Conservation (phyloP, 2,888 invertebrate species). For the Ormia ochracea region DNA sequence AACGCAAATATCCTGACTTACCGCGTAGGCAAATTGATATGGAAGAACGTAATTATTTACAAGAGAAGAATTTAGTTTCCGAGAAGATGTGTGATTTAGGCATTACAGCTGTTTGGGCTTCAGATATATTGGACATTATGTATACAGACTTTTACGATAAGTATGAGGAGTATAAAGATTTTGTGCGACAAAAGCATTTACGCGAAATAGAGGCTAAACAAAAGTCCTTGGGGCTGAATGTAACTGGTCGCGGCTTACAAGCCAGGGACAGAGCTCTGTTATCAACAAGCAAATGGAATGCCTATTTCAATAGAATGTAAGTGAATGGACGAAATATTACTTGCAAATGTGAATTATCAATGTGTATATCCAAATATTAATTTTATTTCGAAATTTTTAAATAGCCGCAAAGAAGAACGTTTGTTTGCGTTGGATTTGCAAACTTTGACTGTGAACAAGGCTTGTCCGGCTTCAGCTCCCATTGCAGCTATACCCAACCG, state of each 20-base stretch:
- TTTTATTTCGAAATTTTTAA: background rate
- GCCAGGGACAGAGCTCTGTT: slow-evolving; percentile 87
- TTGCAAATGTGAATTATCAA: background rate
- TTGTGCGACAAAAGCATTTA: slow-evolving; percentile 79
- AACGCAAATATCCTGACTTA: slow-evolving; percentile 94
- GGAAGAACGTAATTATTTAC: slow-evolving; percentile 92
- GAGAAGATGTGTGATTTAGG: slow-evolving; percentile 96
- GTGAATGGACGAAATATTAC: slow-evolving; percentile 47
- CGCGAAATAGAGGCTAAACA: slow-evolving; percentile 83
- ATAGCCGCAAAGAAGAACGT: slow-evolving; percentile 83
- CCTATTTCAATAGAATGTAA: slow-evolving; percentile 84
- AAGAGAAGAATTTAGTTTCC: slow-evolving; percentile 88
- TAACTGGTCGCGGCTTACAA: slow-evolving; percentile 77
- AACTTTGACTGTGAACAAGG: slow-evolving; percentile 90
- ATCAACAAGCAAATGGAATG: slow-evolving; percentile 93
- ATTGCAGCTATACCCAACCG: slow-evolving; percentile 69
- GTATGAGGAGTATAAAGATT: slow-evolving; percentile 91
- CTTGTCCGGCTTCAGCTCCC: slow-evolving; percentile 79
- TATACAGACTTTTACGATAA: slow-evolving; percentile 95
- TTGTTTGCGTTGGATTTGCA: slow-evolving; percentile 94
- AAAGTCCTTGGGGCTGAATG: slow-evolving; percentile 78
- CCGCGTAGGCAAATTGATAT: slow-evolving; percentile 90
- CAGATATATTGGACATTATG: slow-evolving; percentile 97
- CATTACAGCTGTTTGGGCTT: slow-evolving; percentile 92
- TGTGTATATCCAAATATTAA: no score